A percentile compares a stretch with the other conserved stretches of the same genome.
These are phyloP conservation scores for Xerus inauris DNA, from an alignment of 2,113 vertebrate genomes.

Conservation along the genomic window DNA sequence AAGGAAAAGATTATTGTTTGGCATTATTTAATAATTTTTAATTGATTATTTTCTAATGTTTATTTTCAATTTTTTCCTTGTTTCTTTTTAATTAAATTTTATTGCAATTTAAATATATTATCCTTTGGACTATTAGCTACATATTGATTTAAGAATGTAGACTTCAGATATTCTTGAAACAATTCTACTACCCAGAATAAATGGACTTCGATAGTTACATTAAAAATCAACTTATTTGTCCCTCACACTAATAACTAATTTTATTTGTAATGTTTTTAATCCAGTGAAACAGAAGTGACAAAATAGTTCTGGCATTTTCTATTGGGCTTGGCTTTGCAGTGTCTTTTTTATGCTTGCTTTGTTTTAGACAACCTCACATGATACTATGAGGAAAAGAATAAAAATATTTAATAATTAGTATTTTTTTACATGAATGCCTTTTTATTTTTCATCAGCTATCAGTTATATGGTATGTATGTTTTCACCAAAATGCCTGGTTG, in stretches of 20 bases:
- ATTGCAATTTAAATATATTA: background rate
- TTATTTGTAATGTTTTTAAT: constrained; percentile 34
- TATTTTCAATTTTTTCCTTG: background rate
- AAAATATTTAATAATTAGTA: constrained; percentile 26
- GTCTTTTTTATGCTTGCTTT: background rate
- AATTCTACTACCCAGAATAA: background rate
- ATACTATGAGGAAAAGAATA: background rate
- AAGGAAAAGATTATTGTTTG: background rate
- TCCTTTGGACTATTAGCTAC: background rate
- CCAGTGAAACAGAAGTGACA: constrained; percentile 18
- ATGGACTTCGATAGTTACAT: background rate
- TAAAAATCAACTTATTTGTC: background rate
- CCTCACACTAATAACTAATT: background rate
- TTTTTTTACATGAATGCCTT: background rate
- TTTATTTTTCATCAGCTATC: constrained; percentile 37
- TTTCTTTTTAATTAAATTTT: constrained; percentile 30
- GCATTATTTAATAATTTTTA: constrained; percentile 2
- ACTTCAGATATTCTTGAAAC: background rate
- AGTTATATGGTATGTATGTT: background rate
- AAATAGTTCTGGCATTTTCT: background rate
- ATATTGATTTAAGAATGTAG: background rate
- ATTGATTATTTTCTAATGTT: background rate
- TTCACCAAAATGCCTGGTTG: constrained; percentile 42
- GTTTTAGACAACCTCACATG: background rate
- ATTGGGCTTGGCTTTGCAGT: background rate